Base-by-base conservation (phyloP, 2,888 invertebrate species). In the Athalia cordata region DNA sequence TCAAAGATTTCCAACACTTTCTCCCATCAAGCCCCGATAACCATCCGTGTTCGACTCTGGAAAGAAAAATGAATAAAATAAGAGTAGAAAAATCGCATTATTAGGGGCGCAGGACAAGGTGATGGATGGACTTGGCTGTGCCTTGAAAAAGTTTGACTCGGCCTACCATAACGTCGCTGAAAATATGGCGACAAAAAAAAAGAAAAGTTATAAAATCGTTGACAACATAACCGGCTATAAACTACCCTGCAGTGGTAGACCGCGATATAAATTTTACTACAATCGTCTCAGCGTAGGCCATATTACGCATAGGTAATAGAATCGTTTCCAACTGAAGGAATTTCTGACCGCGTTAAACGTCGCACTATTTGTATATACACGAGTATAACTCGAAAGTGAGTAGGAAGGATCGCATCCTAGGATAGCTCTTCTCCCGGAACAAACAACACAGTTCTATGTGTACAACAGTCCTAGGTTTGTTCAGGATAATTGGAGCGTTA, bases 401-500 rank as follows among this genome's bases (percentile, higher is more conserved):
- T n/a, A 13, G 59, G n/a, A 57, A 47, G 72, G 59, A 47, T 59
- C 59, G 29, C 29, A 29, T 29, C 29, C 29, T 29, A 15, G 47
- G 43, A 55, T 68, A n/a, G 52, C 29, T 29, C n/a, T 72, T 59
- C 47, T 47, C 72, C 57, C 72, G 8, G 57, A 47, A 6, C 7
- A n/a, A 55, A 50, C 59, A 6, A 72, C 72, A 47, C 47, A 57
- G 45, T 43, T 11, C 52, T 68, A 29, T 29, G 29, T 29, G 29
- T 2, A 72, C 72, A 72, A 72, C 59, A 59, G 59, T 72, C 72
- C 59, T 50, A 75, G 62, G 75, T 75, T 75, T 75, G 75, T 50
- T 75, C 62, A 75, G 75, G 75, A 75, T 75, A 75, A 75, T 75
- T 75, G 75, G 75, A 75, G 62, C 62, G 75, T 75, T 57, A 62